Base-by-base conservation (phyloP, 2,113 vertebrate species). In the Bos javanicus region DNA sequence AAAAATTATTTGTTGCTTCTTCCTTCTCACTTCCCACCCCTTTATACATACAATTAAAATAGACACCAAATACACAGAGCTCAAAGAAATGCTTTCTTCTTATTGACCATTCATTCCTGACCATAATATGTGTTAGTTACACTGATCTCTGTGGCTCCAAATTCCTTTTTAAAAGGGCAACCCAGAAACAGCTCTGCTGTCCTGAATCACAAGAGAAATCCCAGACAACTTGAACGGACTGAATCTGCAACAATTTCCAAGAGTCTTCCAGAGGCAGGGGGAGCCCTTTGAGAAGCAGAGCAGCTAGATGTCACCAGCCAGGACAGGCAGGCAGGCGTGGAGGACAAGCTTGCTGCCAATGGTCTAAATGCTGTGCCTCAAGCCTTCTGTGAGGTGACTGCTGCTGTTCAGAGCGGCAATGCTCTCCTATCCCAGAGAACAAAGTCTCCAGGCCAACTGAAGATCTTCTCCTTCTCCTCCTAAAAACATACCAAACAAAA, bases 221-320 rank as follows among this genome's bases (percentile, higher is more conserved):
- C 4, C 28, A 81, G 36, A 50, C 57, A 92, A 80, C 10, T 4
- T 52, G 17, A 78, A 64, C 36, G 54, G 33, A 92, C 17, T 11
- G 10, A 90, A 59, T 90, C 23, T 74, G 60, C 48, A 86, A 7
- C 46, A 62, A 62, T 78, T 83, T 76, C 76, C 36, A 57, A 67
- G 39, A 93, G 46, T 81, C 54, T 95, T 28, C 74, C 21, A 50
- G 96, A 98, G 90, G 83, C 95, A 96, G 83, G 93, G 95, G 95
- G 93, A 87, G 90, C 89, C 91, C 91, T 93, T 86, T 90, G 97
- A 96, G 87, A 88, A 92, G 86, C 80, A 43, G 25, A 94, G 81
- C 46, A 36, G 48, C 50, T 87, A 48, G 10, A 19, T 48, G 81
- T 85, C 85, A 80, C 81, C 59, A 81, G 50, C 60, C 15, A 50